phyloP scores from a whole-genome alignment of 2,797 vertebrate genomes.

The Sebastolobus altivelis region DNA sequence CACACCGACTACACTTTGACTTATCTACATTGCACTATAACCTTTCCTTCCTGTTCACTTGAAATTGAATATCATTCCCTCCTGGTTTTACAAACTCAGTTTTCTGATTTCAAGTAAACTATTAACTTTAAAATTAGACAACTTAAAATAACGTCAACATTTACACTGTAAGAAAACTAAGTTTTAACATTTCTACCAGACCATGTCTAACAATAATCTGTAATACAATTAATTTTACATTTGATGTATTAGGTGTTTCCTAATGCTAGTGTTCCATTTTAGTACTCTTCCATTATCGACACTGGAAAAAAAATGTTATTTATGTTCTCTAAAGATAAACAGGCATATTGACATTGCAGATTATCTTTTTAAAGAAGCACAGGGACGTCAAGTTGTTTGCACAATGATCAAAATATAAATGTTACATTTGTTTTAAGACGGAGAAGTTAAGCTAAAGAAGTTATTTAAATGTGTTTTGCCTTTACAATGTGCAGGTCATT shows the following conservation, averaged over 20 bases:
- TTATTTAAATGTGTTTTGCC: slow-evolving; percentile 31
- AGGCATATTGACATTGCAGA: not conserved
- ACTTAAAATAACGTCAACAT: not conserved
- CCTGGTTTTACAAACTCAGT: not conserved
- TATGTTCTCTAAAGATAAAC: not conserved
- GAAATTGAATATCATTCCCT: slow-evolving; percentile 17
- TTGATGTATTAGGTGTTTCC: not conserved
- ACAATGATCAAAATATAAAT: slow-evolving; percentile 19
- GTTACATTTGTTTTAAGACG: slow-evolving; percentile 22
- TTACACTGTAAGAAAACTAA: not conserved
- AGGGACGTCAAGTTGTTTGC: slow-evolving; percentile 15
- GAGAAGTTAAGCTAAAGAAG: not conserved
- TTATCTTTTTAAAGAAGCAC: slow-evolving; percentile 1
- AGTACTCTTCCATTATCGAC: not conserved
- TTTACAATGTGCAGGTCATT: slow-evolving; percentile 15
- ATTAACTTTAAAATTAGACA: not conserved
- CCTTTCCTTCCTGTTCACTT: slow-evolving; percentile 18
- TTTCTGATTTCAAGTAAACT: not conserved
- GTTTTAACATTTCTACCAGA: not conserved
- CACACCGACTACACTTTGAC: not conserved
- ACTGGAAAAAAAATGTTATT: not conserved
- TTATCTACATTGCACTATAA: slow-evolving; percentile 1
- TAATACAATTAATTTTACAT: not conserved
- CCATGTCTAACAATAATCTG: not conserved
- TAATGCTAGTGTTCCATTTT: not conserved